Conservation (phyloP, 2,888 invertebrate genomes). For the Microplitis manilae region DNA sequence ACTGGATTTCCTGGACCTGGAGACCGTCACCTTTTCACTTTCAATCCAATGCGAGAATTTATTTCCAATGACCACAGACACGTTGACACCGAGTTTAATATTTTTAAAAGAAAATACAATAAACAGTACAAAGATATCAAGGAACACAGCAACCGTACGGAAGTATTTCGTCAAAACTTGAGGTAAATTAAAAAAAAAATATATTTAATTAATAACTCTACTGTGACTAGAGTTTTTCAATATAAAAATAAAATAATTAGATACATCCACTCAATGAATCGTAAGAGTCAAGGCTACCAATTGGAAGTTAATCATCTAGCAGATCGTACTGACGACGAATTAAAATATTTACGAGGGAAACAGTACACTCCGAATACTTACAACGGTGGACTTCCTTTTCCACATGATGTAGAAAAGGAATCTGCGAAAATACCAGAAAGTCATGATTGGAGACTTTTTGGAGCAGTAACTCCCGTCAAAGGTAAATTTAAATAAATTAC, state of each 20-base stretch:
- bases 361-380: constrained; percentile 75
- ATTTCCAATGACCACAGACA: constrained; percentile 81
- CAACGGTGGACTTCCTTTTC: constrained; percentile 87
- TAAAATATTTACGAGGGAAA: constrained; percentile 83
- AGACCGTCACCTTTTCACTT: constrained; percentile 81
- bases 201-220: constrained; percentile 5
- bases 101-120: constrained; percentile 82
- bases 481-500: constrained; percentile 72
- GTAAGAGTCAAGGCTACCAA: constrained; percentile 81
- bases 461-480: constrained; percentile 95
- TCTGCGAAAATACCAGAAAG: constrained; percentile 79
- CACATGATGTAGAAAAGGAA: constrained; percentile 76
- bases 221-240: constrained; percentile 7
- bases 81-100: constrained; percentile 81
- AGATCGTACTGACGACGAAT: constrained; percentile 85
- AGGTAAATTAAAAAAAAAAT: constrained; percentile 72
- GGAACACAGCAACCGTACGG: constrained; percentile 82
- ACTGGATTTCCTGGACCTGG: constrained; percentile 91
- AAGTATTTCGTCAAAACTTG: constrained; percentile 89
- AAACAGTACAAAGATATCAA: constrained; percentile 78
- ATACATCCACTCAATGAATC: constrained; percentile 86
- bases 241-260: constrained; percentile 66
- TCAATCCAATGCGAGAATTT: constrained; percentile 96
- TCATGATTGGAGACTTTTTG: constrained; percentile 92
- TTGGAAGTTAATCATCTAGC: constrained; percentile 90